Base-by-base conservation (phyloP, 2,797 vertebrate species). In the Gadopsis marmoratus region DNA sequence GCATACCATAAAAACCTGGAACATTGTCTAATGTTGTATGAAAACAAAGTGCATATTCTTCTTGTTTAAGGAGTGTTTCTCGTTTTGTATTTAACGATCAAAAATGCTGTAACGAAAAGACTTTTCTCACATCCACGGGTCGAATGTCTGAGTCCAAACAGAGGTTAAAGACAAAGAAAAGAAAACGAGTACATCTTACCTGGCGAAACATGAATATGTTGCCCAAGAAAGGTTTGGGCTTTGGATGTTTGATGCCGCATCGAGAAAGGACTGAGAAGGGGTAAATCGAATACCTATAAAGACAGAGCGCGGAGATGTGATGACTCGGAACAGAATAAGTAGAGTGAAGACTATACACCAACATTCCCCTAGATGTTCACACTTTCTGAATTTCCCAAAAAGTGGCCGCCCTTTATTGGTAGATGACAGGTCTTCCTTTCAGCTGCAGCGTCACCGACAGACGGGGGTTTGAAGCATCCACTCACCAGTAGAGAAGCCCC, bases 241-340 rank as follows among this genome's bases (percentile, higher is more conserved):
- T 96, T 63, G 98, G 98, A 66, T 99, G 97, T 55, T 79, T 91
- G 90, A 99, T 97, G 73, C 97, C 97, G 92, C 93, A 92, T 84
- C 87, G 89, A 74, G 95, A 92, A 67, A 99, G 92, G 63, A 92
- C 89, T 2, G 96, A 97, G 90, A 95, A 99, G 0, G 96, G 95
- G 43, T 94, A 95, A 0, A 87, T 84, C 0, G 97, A 97, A 74
- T 99, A 98, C 97, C 98, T 98, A 71, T 13, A 78, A 39, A 41
- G 33, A 66, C 12, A 60, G 23, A 66, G 50, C 26, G 50, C 21
- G 81, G 35, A 48, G 17, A n/a, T 50, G 19, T 43, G 35, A 8
- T 33, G 2, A 47, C 63, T 10, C 67, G 14, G 10, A 26, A 55
- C 12, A 19, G 63, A 5, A 45, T 2, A 41, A 61, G 56, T 8